Conservation (phyloP, 2,888 invertebrate species). For the Andrena marginata region DNA sequence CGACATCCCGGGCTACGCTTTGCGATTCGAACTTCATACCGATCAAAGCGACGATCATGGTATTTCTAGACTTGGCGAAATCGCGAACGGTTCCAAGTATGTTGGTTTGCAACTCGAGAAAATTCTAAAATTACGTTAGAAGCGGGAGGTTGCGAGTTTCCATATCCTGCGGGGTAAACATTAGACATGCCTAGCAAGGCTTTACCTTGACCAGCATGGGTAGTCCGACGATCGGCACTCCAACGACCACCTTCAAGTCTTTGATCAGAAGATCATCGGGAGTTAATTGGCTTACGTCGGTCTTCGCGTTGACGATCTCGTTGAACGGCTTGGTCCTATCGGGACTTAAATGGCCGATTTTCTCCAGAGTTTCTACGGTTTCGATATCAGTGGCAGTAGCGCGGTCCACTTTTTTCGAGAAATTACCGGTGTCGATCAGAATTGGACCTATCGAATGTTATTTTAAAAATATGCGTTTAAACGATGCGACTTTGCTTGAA, state of each 20-base stretch:
- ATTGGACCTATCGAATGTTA: conserved; percentile 88
- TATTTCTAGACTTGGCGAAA: conserved; percentile 85
- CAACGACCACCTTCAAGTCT: conserved; percentile 90
- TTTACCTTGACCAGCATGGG: conserved; percentile 89
- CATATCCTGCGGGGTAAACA: too few species aligned
- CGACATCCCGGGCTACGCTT: conserved; percentile 87
- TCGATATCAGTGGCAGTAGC: conserved; percentile 89
- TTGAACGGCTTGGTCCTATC: conserved; percentile 84
- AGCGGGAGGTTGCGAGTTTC: too few species aligned
- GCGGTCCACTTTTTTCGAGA: conserved; percentile 89
- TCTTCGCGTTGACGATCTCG: conserved; percentile 88
- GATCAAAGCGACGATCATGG: conserved; percentile 86
- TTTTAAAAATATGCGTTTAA: not conserved
- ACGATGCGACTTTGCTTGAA: too few species aligned
- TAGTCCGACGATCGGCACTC: conserved; percentile 87
- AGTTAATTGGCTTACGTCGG: conserved; percentile 89
- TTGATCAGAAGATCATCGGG: conserved; percentile 90
- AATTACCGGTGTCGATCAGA: conserved; percentile 92
- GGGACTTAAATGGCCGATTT: conserved; percentile 83
- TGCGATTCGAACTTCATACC: conserved; percentile 87
- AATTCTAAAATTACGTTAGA: conserved; percentile 84
- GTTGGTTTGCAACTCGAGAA: conserved; percentile 86
- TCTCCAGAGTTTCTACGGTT: conserved; percentile 87
- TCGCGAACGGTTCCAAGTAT: conserved; percentile 85
- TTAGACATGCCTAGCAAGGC: too few species aligned